These are phyloP conservation scores for Drosophila kanapiae DNA, from an alignment of 1,140 invertebrate species.

Conservation along the genomic window DNA sequence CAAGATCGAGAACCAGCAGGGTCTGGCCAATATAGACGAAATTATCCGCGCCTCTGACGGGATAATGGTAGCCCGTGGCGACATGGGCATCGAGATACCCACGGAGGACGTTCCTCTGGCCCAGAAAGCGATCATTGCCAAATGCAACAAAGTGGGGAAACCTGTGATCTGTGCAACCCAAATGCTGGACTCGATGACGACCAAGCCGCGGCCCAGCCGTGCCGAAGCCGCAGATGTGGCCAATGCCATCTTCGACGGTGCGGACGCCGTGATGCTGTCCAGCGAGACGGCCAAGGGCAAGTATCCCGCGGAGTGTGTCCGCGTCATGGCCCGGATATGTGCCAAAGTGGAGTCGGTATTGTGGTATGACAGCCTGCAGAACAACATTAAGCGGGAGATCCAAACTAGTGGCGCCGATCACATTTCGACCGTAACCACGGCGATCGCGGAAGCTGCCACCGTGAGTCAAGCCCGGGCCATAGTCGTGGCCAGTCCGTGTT, in stretches of 20 bases:
- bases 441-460: conserved; percentile 47
- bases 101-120: conserved; percentile 99
- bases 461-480: conserved; percentile 49
- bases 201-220: conserved; percentile 96
- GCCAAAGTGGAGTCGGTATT: conserved; percentile 58
- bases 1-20: conserved; percentile 99
- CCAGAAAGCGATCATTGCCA: conserved; percentile 97
- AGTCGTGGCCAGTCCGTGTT: conserved; percentile 49
- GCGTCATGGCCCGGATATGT: conserved; percentile 58
- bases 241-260: conserved; percentile 98
- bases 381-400: conserved; percentile 33
- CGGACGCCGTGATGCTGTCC: conserved; percentile 98
- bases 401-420: conserved; percentile 21
- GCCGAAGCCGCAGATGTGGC: conserved; percentile 98
- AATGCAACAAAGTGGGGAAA: conserved; percentile 96
- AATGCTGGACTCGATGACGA: conserved; percentile 99
- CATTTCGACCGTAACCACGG: conserved; percentile 44
- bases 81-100: conserved; percentile 98
- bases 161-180: conserved; percentile 99
- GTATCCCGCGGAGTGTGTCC: conserved; percentile 91
- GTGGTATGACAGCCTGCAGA: conserved; percentile 63
- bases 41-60: conserved; percentile 97
- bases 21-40: conserved; percentile 96
- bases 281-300: conserved; percentile 99
- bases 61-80: conserved; percentile 98